phyloP scores from a whole-genome alignment of 2,888 invertebrate genomes.

The Trichacis sp. region DNA sequence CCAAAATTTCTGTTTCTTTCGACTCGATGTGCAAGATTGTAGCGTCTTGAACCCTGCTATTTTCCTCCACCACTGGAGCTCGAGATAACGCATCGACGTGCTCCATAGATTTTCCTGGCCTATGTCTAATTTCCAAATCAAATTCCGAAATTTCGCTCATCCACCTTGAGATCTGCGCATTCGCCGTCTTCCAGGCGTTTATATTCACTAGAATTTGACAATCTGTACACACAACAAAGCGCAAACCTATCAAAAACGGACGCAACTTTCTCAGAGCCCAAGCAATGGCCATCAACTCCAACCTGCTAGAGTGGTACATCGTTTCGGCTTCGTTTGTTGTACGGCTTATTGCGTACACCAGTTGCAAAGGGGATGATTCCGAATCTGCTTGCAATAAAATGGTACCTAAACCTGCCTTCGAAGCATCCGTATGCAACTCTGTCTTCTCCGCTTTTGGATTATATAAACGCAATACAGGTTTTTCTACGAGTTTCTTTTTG shows the following conservation, averaged over 20 bases:
- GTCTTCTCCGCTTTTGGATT: conserved; percentile 14
- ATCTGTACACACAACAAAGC: conserved; percentile 3
- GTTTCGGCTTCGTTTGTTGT: neutral
- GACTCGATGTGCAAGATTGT: too few species aligned
- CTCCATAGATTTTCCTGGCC: conserved; percentile 29
- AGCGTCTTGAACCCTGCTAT: neutral
- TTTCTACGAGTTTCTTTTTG: neutral
- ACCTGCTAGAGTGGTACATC: neutral
- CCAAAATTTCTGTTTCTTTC: conserved; percentile 9
- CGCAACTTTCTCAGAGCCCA: conserved; percentile 35
- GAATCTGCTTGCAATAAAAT: conserved; percentile 39
- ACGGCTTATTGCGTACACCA: conserved; percentile 47
- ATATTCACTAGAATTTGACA: conserved; percentile 48
- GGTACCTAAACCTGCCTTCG: neutral
- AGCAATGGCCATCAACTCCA: conserved; percentile 14
- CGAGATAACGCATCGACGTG: conserved; percentile 43
- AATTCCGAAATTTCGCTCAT: conserved; percentile 24
- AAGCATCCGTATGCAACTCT: conserved; percentile 23
- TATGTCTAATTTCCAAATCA: conserved; percentile 29
- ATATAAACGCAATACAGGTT: neutral
- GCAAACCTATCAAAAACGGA: neutral
- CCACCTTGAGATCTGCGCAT: conserved; percentile 45
- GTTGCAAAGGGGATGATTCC: conserved; percentile 19
- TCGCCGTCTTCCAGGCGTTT: conserved; percentile 44
- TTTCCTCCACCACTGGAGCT: conserved; percentile 16